phyloP scores from a whole-genome alignment of 2,113 vertebrate species.

The Sphaerodactylus townsendi region DNA sequence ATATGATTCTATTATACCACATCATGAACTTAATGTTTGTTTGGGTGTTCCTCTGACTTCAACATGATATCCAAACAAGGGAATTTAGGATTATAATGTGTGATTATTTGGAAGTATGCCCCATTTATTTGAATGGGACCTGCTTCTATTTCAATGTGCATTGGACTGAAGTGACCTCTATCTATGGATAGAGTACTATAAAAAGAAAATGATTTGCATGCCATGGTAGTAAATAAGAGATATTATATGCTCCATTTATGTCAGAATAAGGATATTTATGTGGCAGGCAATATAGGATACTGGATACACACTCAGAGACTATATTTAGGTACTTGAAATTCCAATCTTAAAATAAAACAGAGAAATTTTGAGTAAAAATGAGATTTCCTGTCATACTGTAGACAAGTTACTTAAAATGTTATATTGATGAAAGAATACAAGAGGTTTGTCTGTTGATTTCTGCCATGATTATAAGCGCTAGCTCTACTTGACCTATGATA shows the following conservation, averaged over 20 bases:
- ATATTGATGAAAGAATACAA: neutral
- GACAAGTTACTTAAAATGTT: neutral
- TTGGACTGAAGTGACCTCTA: neutral
- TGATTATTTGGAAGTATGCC: too few relatives aligned
- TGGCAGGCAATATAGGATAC: neutral
- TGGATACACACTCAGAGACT: neutral
- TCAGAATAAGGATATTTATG: neutral
- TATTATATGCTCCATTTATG: neutral
- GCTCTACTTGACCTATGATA: neutral
- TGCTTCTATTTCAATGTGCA: too few relatives aligned
- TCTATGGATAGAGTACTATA: neutral
- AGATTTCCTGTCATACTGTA: neutral
- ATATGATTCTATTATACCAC: neutral
- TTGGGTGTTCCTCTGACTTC: neutral
- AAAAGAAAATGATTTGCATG: neutral
- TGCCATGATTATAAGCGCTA: neutral
- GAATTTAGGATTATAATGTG: neutral
- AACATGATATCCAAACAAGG: neutral
- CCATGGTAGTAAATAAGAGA: constrained; percentile 4
- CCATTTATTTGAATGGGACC: too few relatives aligned
- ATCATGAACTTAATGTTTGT: neutral
- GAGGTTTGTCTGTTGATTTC: neutral
- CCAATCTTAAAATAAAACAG: neutral
- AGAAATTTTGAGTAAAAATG: neutral
- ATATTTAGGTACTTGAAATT: neutral